These are phyloP conservation scores for Ctenomys sociabilis DNA, from an alignment of 2,113 vertebrate genomes.

Conservation along the genomic window DNA sequence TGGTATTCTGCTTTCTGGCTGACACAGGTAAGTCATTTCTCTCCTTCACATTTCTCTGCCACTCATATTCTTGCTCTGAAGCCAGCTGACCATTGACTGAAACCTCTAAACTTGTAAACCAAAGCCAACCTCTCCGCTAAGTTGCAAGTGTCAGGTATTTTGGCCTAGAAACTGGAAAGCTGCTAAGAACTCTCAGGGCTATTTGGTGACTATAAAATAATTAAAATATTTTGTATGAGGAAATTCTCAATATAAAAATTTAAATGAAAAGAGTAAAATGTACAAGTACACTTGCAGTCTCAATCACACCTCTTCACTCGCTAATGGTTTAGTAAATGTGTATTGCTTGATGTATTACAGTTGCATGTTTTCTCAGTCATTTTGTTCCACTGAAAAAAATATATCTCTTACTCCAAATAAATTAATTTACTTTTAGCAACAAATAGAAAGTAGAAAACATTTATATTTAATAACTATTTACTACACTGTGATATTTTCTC, in stretches of 20 bases:
- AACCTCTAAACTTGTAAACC: not conserved
- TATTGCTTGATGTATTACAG: not conserved
- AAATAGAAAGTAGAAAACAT: not conserved
- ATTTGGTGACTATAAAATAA: not conserved
- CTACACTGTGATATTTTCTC: not conserved
- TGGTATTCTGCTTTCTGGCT: not conserved
- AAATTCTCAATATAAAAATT: not conserved
- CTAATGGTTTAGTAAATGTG: not conserved
- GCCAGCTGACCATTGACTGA: too few species aligned
- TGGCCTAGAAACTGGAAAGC: not conserved
- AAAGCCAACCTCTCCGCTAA: not conserved
- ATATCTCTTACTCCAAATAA: not conserved
- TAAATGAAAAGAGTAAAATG: not conserved
- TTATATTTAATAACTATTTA: slow-evolving; percentile 18
- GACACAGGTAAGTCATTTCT: not conserved
- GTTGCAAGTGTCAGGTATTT: not conserved
- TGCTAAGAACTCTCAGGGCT: not conserved
- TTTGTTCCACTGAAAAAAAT: not conserved
- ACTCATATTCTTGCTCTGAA: not conserved
- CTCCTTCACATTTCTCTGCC: not conserved
- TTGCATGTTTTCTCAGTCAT: not conserved
- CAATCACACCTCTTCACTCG: too few species aligned
- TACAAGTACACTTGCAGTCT: not conserved
- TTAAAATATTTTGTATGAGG: not conserved
- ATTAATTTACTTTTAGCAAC: not conserved